Evolutionary conservation across 2,113 vertebrate genomes (phyloP), one percentile per base, ranked within the genome.

Genomic region (Lepisosteus osseus): DNA sequence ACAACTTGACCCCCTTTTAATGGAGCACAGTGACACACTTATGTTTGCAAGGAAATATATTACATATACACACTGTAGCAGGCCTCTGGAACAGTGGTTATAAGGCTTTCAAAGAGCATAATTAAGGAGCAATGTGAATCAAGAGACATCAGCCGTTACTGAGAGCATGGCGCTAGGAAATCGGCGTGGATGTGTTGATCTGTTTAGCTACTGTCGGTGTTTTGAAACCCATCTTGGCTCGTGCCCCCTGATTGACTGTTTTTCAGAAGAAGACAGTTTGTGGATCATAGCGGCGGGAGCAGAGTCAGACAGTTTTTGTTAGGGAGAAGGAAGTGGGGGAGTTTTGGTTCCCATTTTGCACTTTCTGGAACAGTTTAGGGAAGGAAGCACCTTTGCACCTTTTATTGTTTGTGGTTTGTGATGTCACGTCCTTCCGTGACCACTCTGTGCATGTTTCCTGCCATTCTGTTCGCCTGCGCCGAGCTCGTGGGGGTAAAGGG

Each of bases 381-480:
- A 97, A 97, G 95, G 95, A 97, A 97, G 93, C 95, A 97, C 95
- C 95, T 97, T 97, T 95, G 93, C 94, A 95, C 94, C 95, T 98
- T 95, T 96, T 93, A 97, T 97, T 98, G 94, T 98, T 93, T 89
- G 87, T 87, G 92, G 90, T 91, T 94, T 85, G 90, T 96, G 94
- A 97, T 94, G 92, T 98, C 95, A 97, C 79, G 87, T 98, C 95
- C 97, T 97, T 96, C 94, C 93, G 87, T 88, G 89, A 85, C 85
- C 83, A 72, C 88, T 88, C 86, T 83, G 84, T 91, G 92, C 90
- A 89, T 91, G 92, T 91, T 98, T 98, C 95, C 95, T 94, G 94
- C 89, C 90, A 93, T 92, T 94, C 91, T 94, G 84, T 94, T 88
- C 84, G 91, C 88, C 89, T 77, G 87, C 84, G 83, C 82, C 86